Percentiles rank a stretch among this genome's conserved stretches.
Conservation (phyloP, 2,113 vertebrate species). For the Anoura caudifer region DNA sequence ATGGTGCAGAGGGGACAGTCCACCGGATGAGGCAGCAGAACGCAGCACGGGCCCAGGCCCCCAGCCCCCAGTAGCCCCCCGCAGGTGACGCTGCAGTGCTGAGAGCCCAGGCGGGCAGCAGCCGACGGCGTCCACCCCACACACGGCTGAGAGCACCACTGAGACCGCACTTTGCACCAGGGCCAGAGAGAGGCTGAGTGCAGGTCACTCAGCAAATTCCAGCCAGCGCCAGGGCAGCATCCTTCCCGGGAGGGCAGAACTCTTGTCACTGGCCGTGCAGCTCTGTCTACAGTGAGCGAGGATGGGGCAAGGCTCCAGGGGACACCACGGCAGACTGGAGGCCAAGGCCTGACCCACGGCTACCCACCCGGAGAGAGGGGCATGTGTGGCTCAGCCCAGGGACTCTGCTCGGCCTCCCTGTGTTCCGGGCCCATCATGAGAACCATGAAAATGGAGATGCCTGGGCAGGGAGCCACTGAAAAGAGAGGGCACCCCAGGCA, state of each 20-base stretch:
- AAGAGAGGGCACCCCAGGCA: not conserved
- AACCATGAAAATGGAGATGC: not conserved
- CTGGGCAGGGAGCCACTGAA: not conserved
- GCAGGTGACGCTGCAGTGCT: fast-evolving
- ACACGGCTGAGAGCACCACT: not conserved
- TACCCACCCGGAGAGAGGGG: not conserved
- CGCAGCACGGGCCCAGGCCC: not conserved
- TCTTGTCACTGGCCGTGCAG: not conserved
- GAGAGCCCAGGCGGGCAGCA: fast-evolving
- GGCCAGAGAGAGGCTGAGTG: not conserved
- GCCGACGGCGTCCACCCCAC: not conserved
- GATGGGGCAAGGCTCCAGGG: not conserved
- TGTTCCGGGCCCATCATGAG: not conserved
- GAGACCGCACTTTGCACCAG: not conserved
- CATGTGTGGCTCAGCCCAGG: not conserved
- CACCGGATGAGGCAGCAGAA: not conserved
- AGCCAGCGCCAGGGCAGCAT: not conserved
- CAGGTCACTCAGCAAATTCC: not conserved
- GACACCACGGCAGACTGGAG: not conserved
- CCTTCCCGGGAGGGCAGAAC: not conserved
- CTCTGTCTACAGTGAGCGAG: not conserved
- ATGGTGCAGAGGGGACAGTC: not conserved
- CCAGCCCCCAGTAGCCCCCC: not conserved
- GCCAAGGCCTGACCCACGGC: not conserved
- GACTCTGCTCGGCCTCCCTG: not conserved